Conservation (phyloP, 2,113 vertebrate species). For the Eclectus roratus region DNA sequence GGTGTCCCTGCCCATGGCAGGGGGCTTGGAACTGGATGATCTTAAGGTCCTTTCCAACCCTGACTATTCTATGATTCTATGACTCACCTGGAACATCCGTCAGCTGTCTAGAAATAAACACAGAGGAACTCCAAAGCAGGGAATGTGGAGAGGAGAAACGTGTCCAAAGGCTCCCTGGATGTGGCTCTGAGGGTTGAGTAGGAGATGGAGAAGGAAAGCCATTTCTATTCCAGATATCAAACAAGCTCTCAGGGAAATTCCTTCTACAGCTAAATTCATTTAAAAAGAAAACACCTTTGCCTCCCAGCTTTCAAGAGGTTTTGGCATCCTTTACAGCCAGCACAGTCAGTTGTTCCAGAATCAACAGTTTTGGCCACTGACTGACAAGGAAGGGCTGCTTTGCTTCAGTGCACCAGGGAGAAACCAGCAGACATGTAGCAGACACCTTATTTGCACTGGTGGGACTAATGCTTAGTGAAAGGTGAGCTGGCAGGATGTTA, state of each 20-base stretch:
- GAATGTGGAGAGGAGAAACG: neutral
- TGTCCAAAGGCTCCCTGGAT: neutral
- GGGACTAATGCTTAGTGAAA: conserved; percentile 25
- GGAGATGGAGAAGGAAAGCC: neutral
- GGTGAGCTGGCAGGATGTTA: conserved; percentile 59
- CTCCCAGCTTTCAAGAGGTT: conserved; percentile 33
- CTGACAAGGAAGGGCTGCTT: conserved; percentile 48
- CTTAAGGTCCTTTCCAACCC: too few species aligned
- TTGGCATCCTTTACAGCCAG: conserved; percentile 18
- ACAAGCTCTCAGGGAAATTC: conserved; percentile 41
- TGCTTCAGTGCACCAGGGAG: conserved; percentile 29
- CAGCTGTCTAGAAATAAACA: neutral
- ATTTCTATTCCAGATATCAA: conserved; percentile 37
- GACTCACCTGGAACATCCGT: neutral
- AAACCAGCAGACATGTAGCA: conserved; percentile 26
- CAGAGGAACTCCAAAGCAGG: neutral
- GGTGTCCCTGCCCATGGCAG: too few species aligned
- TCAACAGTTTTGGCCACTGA: conserved; percentile 57
- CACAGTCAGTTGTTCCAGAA: conserved; percentile 35
- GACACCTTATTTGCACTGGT: conserved; percentile 55
- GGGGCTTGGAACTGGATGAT: too few species aligned
- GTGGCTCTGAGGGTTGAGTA: neutral
- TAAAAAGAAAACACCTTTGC: conserved; percentile 52
- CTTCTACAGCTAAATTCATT: conserved; percentile 41
- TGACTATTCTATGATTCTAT: too few species aligned